Evolutionary conservation across 2,113 vertebrate genomes (phyloP), one percentile per base, ranked within the genome.

Genomic region (Gobio gobio): DNA sequence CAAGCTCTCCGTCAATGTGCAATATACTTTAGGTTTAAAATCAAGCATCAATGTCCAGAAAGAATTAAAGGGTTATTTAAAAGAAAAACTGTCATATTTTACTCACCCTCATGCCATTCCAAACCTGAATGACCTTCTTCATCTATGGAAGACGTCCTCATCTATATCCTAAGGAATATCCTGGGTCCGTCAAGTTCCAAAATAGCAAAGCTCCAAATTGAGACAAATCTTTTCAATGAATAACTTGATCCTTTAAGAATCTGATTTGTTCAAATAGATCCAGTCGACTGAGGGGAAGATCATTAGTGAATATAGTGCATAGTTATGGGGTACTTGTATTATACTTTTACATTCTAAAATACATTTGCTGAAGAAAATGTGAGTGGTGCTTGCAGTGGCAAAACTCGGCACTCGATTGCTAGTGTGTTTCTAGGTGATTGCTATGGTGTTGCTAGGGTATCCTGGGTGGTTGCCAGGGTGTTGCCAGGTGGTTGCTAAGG

Each of bases 1-100:
- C 84, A 90, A 86, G 73, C 73, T 83, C 70, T 77, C 61, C 83
- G 43, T 83, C 78, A 58, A 70, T 16, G 54, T 29, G 58, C 36
- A 20, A 87, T 49, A 43, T 8, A 54, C 79, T 45, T 66, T 36
- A n/a, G 24, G 13, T 56, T 58, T 70, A 49, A 33, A 24, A 66
- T 61, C n/a, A 82, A 68, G 49, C 10, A 33, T 58, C 63, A 49
- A 36, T 59, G 18, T 58, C 16, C 16, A 85, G 61, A 85, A 43
- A 66, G 2, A 66, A 74, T 43, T 18, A 49, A 49, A 49, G 13
- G 6, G 3, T 74, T 26, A 49, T 6, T 26, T 24, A 10, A 56
- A 33, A 10, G 2, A 22, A 22, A 13, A 10, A 13, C 40, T n/a
- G 40, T 40, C 45, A 24, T 74, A 13, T n/a, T 29, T 75, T 29